Evolutionary conservation across 2,113 vertebrate species (phyloP).

Genomic region (Phrynocephalus versicolor): DNA sequence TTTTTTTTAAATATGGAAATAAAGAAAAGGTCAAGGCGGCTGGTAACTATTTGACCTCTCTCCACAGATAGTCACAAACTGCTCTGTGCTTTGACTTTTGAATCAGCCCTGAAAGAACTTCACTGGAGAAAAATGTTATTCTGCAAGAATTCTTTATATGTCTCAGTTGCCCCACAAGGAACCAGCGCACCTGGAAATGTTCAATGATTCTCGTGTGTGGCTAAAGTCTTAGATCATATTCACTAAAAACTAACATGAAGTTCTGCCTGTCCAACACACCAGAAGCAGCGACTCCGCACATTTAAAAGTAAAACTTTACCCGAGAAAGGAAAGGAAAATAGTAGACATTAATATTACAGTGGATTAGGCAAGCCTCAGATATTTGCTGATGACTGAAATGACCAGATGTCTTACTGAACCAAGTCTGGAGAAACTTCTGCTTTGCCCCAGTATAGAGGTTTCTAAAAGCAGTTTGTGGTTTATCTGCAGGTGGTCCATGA

Average conservation of each 20-base stretch:
- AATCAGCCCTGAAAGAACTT: not conserved
- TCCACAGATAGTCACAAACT: not conserved
- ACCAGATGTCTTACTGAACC: not conserved
- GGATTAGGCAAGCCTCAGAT: not conserved
- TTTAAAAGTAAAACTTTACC: not conserved
- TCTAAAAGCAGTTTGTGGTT: not conserved
- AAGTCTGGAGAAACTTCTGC: not conserved
- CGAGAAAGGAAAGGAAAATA: not conserved
- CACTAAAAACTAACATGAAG: not conserved
- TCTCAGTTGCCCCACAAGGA: not conserved
- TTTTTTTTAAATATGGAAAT: not conserved
- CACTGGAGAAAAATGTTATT: slow-evolving; percentile 8
- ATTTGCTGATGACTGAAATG: not conserved
- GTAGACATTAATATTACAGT: not conserved
- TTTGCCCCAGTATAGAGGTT: not conserved
- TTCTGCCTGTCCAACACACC: not conserved
- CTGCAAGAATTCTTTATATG: not conserved
- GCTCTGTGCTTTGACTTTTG: not conserved
- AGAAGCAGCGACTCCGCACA: not conserved
- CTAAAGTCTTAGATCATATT: not conserved
- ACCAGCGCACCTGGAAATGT: slow-evolving; percentile 10
- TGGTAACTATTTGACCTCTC: not conserved
- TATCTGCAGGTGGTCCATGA: slow-evolving; percentile 17
- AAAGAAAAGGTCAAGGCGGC: slow-evolving; percentile 16
- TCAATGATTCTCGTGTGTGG: not conserved